Evolutionary conservation across 2,888 invertebrate genomes (phyloP), one percentile per base, ranked within the genome.

Genomic region (Eurois occulta): DNA sequence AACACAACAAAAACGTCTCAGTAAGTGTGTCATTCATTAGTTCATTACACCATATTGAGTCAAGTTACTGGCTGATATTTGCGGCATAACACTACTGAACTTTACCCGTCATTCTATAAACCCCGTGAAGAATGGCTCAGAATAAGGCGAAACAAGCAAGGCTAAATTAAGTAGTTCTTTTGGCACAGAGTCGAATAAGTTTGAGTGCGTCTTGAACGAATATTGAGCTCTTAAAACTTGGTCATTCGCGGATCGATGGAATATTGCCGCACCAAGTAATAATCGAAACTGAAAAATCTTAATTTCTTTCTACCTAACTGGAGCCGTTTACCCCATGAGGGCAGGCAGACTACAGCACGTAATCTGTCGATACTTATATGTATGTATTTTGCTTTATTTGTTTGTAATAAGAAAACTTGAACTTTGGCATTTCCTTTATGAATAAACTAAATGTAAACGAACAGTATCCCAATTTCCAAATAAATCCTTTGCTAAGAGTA

Each of bases 161-260:
- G 62, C 21, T 55, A 55, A 70, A 80, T 66, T 32, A n/a, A n/a
- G n/a, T n/a, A 8, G 8, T 24, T 70, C 11, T 81, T 64, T 81
- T 81, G 68, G 72, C 71, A 72, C 43, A 48, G 13, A 68, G 5
- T 62, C 18, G 28, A 55, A 70, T 38, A 60, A 81, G 69, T 81
- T 81, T 66, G 21, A 75, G 11, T 60, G 18, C 41, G 32, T 74
- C 21, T 66, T 66, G 28, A 70, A 38, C 21, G n/a, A 55, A 58
- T 69, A 58, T 72, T 64, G 46, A 72, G 18, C 64, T 80, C 35
- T 69, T 43, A 38, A 65, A 80, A 81, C 35, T 81, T 75, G 16
- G 69, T 52, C 13, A 48, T 58, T 41, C 16, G 35, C 8, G 16
- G 41, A 79, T 70, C 62, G 21, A 81, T 46, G 48, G 24, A 58